These are phyloP conservation scores for Macquaria ambigua DNA, from an alignment of 2,113 vertebrate genomes.

Conservation along the genomic window DNA sequence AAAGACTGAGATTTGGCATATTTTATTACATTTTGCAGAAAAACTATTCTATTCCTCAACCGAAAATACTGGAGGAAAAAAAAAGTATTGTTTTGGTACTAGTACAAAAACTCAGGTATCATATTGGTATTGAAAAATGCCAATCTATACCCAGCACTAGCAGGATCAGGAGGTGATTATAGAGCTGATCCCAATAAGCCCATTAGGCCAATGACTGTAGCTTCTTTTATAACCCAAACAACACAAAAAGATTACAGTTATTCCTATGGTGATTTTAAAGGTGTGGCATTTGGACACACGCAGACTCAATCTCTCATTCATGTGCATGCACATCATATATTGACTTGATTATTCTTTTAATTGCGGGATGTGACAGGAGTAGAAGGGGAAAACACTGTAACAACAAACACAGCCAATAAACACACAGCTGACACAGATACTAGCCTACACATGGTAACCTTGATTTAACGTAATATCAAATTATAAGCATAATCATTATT, in stretches of 20 bases:
- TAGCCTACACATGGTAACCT: neutral
- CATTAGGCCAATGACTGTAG: slow-evolving; percentile 61
- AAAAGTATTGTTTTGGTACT: neutral
- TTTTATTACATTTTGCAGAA: neutral
- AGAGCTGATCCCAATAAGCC: slow-evolving; percentile 72
- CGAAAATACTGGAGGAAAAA: neutral
- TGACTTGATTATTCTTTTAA: neutral
- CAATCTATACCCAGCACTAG: slow-evolving; percentile 23
- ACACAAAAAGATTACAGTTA: slow-evolving; percentile 18
- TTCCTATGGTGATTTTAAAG: slow-evolving; percentile 1
- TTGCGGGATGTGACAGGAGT: neutral
- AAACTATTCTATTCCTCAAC: neutral
- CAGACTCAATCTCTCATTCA: neutral
- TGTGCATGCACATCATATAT: neutral
- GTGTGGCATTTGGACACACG: neutral
- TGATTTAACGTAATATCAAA: neutral
- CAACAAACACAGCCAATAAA: neutral
- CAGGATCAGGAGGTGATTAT: slow-evolving; percentile 63
- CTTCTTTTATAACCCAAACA: slow-evolving; percentile 41
- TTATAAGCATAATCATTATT: neutral
- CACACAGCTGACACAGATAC: neutral
- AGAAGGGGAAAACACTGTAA: neutral
- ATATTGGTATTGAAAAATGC: slow-evolving; percentile 35
- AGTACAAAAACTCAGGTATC: neutral
- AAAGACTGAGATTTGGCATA: neutral